These are phyloP conservation scores for Molossus alvarezi DNA, from an alignment of 2,797 vertebrate species.

Conservation along the genomic window DNA sequence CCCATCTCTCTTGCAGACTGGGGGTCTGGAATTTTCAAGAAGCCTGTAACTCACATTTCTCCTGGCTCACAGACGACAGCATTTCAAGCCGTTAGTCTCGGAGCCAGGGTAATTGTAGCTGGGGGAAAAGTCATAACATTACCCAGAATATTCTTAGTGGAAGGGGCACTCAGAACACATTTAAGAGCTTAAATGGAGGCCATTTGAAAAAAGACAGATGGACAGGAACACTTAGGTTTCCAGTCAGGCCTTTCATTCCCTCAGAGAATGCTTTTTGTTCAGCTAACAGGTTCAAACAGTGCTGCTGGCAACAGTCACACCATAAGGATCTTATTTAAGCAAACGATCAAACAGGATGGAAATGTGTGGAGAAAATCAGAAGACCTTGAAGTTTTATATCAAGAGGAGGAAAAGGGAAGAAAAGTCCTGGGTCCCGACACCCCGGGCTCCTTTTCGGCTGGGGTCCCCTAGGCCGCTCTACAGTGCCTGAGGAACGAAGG, in stretches of 20 bases:
- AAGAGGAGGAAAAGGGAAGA: conserved; percentile 20
- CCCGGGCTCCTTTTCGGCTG: not conserved
- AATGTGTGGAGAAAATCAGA: conserved; percentile 84
- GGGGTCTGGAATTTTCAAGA: conserved; percentile 60
- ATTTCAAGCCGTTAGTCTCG: conserved; percentile 70
- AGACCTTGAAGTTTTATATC: conserved; percentile 79
- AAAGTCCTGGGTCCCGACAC: conserved; percentile 9
- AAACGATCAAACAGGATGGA: conserved; percentile 86
- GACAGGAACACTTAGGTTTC: conserved; percentile 87
- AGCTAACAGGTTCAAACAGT: conserved; percentile 88
- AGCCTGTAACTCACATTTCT: conserved; percentile 61
- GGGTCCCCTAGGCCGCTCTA: not conserved
- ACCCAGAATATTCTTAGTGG: conserved; percentile 75
- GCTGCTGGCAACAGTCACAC: conserved; percentile 85
- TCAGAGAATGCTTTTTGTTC: conserved; percentile 87
- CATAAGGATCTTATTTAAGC: conserved; percentile 91
- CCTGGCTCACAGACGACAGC: conserved; percentile 71
- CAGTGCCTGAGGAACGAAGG: not conserved
- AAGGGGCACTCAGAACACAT: conserved; percentile 85
- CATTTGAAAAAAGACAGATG: conserved; percentile 90
- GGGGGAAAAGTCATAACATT: conserved; percentile 83
- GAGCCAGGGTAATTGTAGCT: conserved; percentile 83
- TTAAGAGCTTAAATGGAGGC: conserved; percentile 86
- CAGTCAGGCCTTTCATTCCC: conserved; percentile 86
- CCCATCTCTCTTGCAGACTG: not conserved